phyloP scores from a whole-genome alignment of 1,140 invertebrate species.

The Bombyx mandarina region DNA sequence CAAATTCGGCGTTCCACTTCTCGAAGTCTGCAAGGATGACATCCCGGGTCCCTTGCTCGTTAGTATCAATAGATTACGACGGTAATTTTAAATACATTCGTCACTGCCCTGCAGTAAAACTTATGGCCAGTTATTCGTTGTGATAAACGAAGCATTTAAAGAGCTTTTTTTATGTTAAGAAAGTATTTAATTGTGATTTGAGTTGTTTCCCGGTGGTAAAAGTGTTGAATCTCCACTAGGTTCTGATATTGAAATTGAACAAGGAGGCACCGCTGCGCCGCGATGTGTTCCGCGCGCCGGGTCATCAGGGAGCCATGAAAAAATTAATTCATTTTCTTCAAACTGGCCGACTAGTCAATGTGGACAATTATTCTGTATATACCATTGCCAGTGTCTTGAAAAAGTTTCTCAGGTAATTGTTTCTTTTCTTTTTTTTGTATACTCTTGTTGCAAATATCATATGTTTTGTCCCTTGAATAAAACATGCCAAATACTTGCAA shows the following conservation, averaged over 20 bases:
- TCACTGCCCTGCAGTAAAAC: background rate
- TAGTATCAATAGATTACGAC: constrained; percentile 49
- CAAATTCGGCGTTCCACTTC: constrained; percentile 90
- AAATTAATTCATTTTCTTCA: constrained; percentile 96
- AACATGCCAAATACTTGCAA: background rate
- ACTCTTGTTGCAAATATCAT: background rate
- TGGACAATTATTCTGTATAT: constrained; percentile 97
- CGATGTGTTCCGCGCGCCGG: constrained; percentile 94
- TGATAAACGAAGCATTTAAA: too few relatives aligned
- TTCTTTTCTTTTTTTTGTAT: background rate
- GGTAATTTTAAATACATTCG: background rate
- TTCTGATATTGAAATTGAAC: constrained; percentile 93
- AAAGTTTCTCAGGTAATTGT: constrained; percentile 84
- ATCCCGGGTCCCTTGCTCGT: constrained; percentile 91
- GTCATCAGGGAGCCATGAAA: constrained; percentile 95
- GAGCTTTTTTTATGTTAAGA: too few relatives aligned
- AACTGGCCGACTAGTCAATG: constrained; percentile 96
- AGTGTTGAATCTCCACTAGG: constrained; percentile 59
- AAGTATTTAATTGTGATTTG: too few relatives aligned
- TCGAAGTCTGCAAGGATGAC: constrained; percentile 94
- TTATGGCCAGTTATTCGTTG: background rate
- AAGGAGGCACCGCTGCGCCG: constrained; percentile 94
- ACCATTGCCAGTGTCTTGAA: constrained; percentile 98
- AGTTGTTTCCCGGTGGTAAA: too few relatives aligned
- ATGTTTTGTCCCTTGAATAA: background rate